Evolutionary conservation across 2,888 invertebrate genomes (phyloP).

Genomic region (Lumbricus terrestris): DNA sequence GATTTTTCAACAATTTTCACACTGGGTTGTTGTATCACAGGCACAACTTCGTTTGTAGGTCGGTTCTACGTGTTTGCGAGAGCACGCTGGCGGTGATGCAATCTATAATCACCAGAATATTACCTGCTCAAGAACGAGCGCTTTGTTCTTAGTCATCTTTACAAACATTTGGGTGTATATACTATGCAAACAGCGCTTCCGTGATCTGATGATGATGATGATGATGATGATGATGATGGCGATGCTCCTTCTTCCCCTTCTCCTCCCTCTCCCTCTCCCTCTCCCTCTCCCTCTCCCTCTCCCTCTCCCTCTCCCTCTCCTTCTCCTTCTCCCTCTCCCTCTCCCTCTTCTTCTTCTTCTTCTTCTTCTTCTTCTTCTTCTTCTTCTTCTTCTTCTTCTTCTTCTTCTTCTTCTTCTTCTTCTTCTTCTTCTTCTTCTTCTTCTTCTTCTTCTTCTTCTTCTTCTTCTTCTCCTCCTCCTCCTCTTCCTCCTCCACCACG

Average conservation of each 20-base stretch:
- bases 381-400: no score
- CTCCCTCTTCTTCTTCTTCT: not conserved
- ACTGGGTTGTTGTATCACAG: no score
- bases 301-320: not conserved
- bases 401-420: not conserved
- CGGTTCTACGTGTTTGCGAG: not conserved
- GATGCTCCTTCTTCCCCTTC: not conserved
- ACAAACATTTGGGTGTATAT: no score
- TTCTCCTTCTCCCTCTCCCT: no score
- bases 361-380: no score
- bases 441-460: not conserved
- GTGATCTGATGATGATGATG: not conserved
- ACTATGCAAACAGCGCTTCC: not conserved
- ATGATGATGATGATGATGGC: no score
- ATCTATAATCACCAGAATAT: no score
- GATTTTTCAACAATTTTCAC: no score
- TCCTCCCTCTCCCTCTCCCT: not conserved
- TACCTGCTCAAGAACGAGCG: not conserved
- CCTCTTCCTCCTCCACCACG: no score
- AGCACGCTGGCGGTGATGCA: not conserved
- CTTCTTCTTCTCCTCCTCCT: no score
- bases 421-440: not conserved
- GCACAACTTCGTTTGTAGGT: not conserved
- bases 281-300: not conserved
- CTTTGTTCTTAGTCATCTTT: not conserved